phyloP scores from a whole-genome alignment of 2,888 invertebrate species.

The Salticus scenicus region DNA sequence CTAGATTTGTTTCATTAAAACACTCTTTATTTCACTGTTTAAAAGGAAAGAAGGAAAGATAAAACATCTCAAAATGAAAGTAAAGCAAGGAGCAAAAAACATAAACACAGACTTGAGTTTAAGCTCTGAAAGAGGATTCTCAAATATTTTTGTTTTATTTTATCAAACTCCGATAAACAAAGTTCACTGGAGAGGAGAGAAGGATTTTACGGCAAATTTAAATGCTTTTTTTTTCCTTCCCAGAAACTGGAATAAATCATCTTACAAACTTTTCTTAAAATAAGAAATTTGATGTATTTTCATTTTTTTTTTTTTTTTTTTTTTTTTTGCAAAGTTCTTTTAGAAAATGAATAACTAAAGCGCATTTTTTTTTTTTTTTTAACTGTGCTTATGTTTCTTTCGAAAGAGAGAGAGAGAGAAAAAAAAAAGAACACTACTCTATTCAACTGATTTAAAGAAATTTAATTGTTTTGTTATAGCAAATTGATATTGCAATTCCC shows the following conservation, averaged over 20 bases:
- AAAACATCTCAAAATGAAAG: constrained; percentile 2
- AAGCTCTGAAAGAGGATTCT: not conserved
- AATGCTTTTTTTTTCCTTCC: not conserved
- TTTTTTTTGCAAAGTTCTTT: too few species aligned
- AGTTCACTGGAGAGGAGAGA: not conserved
- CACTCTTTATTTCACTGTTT: not conserved
- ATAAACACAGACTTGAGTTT: not conserved
- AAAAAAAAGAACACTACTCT: too few species aligned
- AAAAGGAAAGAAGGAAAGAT: not conserved
- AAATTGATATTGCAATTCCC: too few species aligned
- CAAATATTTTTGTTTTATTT: constrained; percentile 1
- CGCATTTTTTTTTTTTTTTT: too few species aligned
- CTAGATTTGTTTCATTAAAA: not conserved
- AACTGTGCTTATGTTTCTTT: too few species aligned
- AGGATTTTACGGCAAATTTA: not conserved
- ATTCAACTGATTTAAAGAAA: too few species aligned
- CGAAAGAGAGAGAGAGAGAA: too few species aligned
- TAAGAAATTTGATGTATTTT: not conserved
- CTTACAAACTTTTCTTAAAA: not conserved
- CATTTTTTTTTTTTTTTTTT: too few species aligned
- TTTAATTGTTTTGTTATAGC: too few species aligned
- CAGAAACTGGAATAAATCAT: not conserved
- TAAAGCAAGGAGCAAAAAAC: not conserved
- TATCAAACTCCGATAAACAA: not conserved
- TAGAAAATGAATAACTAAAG: too few species aligned